A percentile compares a stretch with the other conserved stretches of the same genome.
Evolutionary conservation across 2,888 invertebrate species (phyloP).

Genomic region (Pyrocoelia pectoralis): DNA sequence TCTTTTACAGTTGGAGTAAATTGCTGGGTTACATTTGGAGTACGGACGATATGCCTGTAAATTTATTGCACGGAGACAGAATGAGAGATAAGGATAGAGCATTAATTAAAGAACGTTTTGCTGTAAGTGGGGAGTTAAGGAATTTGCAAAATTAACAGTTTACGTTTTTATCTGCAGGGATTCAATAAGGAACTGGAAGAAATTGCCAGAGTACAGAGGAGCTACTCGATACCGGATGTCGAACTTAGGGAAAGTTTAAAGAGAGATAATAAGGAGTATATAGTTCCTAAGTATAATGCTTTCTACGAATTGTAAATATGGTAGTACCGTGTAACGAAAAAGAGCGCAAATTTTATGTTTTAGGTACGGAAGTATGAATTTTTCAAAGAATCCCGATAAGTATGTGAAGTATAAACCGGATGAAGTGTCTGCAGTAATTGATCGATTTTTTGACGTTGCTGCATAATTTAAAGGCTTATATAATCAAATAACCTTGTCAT

Average conservation of each 20-base stretch:
- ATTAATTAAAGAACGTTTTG: slow-evolving; percentile 87
- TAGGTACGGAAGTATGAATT: slow-evolving; percentile 77
- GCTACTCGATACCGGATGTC: slow-evolving; percentile 92
- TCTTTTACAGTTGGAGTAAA: slow-evolving; percentile 91
- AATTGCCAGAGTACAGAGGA: slow-evolving; percentile 81
- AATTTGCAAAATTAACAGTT: no score
- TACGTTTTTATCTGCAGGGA: no score
- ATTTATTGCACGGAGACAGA: slow-evolving; percentile 67
- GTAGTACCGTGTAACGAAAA: neutral
- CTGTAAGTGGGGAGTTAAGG: no score
- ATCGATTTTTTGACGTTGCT: slow-evolving; percentile 92
- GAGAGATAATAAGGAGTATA: slow-evolving; percentile 86
- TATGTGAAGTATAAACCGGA: slow-evolving; percentile 90
- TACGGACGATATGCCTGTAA: slow-evolving; percentile 71
- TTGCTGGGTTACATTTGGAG: slow-evolving; percentile 77
- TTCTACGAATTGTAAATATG: slow-evolving; percentile 74
- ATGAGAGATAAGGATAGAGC: slow-evolving; percentile 87
- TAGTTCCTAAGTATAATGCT: slow-evolving; percentile 84
- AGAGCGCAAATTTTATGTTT: slow-evolving; percentile 31
- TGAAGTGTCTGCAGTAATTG: slow-evolving; percentile 83
- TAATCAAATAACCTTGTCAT: no score
- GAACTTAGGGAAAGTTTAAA: slow-evolving; percentile 89
- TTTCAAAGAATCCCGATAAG: slow-evolving; percentile 93
- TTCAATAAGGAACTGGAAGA: slow-evolving; percentile 98
- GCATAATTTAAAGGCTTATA: no score